Base-by-base conservation (phyloP, 1,140 invertebrate species). In the Chionoecetes opilio region DNA sequence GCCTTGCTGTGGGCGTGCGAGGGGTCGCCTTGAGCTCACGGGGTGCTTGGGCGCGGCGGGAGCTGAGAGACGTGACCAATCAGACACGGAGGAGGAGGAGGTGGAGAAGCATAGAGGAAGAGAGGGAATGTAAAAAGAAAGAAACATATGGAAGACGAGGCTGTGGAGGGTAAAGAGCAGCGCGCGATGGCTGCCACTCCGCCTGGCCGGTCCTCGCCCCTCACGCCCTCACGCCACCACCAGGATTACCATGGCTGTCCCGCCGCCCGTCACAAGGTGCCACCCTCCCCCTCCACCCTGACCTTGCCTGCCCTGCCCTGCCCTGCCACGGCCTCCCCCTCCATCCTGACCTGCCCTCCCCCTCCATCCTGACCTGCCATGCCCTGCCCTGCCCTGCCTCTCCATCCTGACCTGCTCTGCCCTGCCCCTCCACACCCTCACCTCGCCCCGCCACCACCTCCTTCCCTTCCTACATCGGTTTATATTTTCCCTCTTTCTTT, bases 21-120 rank as follows among this genome's bases (percentile, higher is more conserved):
- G 26, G 63, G 63, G 6, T 75, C 63, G 14, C 63, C 63, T 75
- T 11, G 63, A 75, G n/a, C 6, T n/a, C 21, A 75, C 21, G 63
- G 11, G 63, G 63, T 75, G 63, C 63, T 75, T n/a, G 63, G 63
- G 63, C 63, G 63, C 63, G 63, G 63, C 63, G 63, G 63, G 63
- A 75, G 63, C 63, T 75, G 63, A 75, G 63, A 26, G n/a, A 75
- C 63, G 63, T 75, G 63, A 75, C 63, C n/a, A 75, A 75, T 75
- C 63, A 75, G 8, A 75, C 63, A 75, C n/a, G 63, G 63, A 75
- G 21, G 53, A 75, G 53, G 53, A 75, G 21, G 53, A 75, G 53
- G 53, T 21, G 53, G 53, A 75, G 53, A 21, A 75, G 53, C 8
- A 75, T 6, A 21, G 63, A 75, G 63, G 21, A 75, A n/a, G 63